Conservation (phyloP, 2,113 vertebrate species). For the Rallus limicola region DNA sequence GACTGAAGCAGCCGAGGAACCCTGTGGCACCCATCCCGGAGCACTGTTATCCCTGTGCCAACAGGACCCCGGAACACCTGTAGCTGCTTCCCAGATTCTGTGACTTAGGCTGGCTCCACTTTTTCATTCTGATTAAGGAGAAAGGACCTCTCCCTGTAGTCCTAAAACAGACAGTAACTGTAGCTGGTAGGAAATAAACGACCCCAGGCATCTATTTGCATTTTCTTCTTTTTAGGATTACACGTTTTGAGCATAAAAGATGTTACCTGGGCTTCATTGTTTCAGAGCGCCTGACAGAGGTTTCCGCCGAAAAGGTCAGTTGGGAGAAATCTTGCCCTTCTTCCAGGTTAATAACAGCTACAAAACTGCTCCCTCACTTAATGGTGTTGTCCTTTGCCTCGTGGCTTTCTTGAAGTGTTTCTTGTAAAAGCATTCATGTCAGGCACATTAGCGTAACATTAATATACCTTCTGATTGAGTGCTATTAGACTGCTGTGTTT, state of each 20-base stretch:
- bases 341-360: background rate
- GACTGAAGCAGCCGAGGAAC: background rate
- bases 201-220: background rate
- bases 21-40: rapidly evolving
- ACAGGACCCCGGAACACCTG: background rate
- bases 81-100: background rate
- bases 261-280: background rate
- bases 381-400: background rate
- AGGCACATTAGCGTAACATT: background rate
- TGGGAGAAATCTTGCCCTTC: background rate
- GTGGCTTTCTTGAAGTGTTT: background rate
- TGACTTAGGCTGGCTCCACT: background rate
- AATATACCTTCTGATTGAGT: background rate
- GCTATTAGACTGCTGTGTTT: background rate
- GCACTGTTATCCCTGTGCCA: background rate
- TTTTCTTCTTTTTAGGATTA: background rate
- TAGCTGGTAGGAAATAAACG: background rate
- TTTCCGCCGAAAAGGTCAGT: background rate
- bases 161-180: background rate
- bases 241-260: background rate
- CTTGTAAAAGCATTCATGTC: background rate
- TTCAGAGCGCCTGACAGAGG: rapidly evolving
- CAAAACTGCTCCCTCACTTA: background rate
- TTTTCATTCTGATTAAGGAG: too few relatives aligned
- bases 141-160: background rate